Evolutionary conservation across 2,888 invertebrate species (phyloP), one percentile per base, ranked within the genome.

Genomic region (Heteromyza rotundicornis): DNA sequence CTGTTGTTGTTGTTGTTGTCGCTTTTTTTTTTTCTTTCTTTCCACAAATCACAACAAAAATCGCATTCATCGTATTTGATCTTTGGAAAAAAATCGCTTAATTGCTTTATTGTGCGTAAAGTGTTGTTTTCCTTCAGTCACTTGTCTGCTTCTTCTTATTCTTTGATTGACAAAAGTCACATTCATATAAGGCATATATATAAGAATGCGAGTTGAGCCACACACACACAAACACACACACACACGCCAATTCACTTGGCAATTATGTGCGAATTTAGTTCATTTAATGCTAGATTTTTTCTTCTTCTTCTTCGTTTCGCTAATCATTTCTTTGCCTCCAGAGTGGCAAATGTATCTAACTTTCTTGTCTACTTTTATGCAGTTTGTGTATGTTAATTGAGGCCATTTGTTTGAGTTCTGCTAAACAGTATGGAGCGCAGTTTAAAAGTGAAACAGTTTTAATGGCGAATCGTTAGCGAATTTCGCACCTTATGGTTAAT

Each of bases 211-310:
- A 32, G 32, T 32, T 8, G 12, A 32, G 7, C 5, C 32, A 32
- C 32, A 32, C 12, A 32, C 32, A 32, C 32, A 32, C 32, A 32
- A 5, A 62, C 24, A 60, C 55, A 53, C 57, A 57, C 40, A 60
- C 59, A 65, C 40, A 58, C 16, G 51, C 62, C n/a, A n/a, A 76
- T 74, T 71, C 72, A 74, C 73, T 57, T 70, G 68, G 65, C 71
- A 72, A 69, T 70, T 70, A 71, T 44, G 50, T 27, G 58, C 52
- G 57, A 65, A 63, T 77, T 78, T 72, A 72, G 74, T 71, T 70
- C 76, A 77, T 77, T 79, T 75, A 75, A 74, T 74, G 73, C 68
- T 68, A 71, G 73, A 77, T 78, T 73, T 64, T 64, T 64, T 64
- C 55, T 62, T 63, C 32, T 59, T 44, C 14, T 44, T 16, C 44